These are phyloP conservation scores for Calephelis nemesis DNA, from an alignment of 1,140 invertebrate genomes.

Conservation along the genomic window DNA sequence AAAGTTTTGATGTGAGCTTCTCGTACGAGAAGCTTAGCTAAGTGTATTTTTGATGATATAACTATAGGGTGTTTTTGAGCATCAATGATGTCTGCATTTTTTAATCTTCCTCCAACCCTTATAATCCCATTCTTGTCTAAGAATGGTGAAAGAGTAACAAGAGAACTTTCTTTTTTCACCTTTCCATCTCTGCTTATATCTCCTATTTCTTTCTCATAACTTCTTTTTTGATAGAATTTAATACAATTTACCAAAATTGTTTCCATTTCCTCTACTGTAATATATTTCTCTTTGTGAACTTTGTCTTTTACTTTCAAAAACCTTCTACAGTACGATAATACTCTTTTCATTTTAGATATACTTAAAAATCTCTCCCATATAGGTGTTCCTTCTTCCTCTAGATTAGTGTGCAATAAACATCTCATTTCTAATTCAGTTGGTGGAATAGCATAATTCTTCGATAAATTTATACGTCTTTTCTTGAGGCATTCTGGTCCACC, in stretches of 20 bases:
- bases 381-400: constrained; percentile 19
- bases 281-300: constrained; percentile 2
- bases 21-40: constrained; percentile 29
- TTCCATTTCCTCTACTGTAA: constrained; percentile 27
- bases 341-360: constrained; percentile 35
- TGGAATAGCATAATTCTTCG: constrained; percentile 20
- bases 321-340: constrained; percentile 35
- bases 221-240: constrained; percentile 27
- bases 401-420: constrained; percentile 20
- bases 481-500: constrained; percentile 32
- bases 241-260: constrained; percentile 22
- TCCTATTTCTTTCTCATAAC: constrained; percentile 28
- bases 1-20: constrained; percentile 38
- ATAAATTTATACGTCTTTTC: background rate
- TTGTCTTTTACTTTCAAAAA: constrained; percentile 24
- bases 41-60: constrained; percentile 26
- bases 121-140: constrained; percentile 42
- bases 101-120: constrained; percentile 45
- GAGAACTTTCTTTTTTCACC: constrained; percentile 31
- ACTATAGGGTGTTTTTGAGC: constrained; percentile 42
- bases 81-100: constrained; percentile 34
- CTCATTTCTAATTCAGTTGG: constrained; percentile 34
- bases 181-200: constrained; percentile 27
- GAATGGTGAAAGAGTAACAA: constrained; percentile 39
- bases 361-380: constrained; percentile 32